A percentile compares a stretch with the other conserved stretches of the same genome.
phyloP scores from a whole-genome alignment of 2,797 vertebrate genomes.

The Xiphorhynchus erythropygius region DNA sequence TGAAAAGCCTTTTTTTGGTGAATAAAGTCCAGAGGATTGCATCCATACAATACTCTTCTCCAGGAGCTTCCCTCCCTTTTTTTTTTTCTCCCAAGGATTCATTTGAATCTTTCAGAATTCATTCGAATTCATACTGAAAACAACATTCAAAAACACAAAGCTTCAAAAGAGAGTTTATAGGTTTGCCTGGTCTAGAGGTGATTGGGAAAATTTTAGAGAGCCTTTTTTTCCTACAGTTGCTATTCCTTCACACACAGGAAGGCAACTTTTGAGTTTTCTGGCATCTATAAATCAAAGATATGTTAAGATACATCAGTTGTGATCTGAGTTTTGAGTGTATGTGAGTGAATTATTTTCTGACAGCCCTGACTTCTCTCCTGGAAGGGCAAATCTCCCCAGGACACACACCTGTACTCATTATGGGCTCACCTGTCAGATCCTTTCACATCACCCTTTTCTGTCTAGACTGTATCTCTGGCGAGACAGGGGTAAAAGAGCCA shows the following conservation, averaged over 20 bases:
- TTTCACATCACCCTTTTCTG: neutral
- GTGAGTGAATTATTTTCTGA: neutral
- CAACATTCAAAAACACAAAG: neutral
- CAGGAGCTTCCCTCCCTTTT: neutral
- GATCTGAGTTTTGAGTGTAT: neutral
- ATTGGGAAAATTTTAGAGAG: neutral
- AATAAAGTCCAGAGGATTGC: neutral
- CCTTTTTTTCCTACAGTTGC: neutral
- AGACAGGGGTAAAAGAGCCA: fast-evolving
- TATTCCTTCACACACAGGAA: neutral
- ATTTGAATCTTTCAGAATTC: neutral
- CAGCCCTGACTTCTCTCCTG: neutral
- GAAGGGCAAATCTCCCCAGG: neutral
- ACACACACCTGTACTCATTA: neutral
- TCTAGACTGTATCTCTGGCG: neutral
- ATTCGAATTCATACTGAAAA: neutral
- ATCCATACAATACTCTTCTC: neutral
- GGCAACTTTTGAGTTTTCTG: neutral
- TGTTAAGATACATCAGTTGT: neutral
- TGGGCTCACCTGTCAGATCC: neutral
- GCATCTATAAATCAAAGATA: neutral
- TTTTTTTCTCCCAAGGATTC: neutral
- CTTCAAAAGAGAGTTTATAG: neutral
- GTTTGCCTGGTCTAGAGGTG: neutral
- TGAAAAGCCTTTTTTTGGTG: neutral